These are phyloP conservation scores for Sphenodon punctatus DNA, from an alignment of 2,797 vertebrate species.

Conservation along the genomic window DNA sequence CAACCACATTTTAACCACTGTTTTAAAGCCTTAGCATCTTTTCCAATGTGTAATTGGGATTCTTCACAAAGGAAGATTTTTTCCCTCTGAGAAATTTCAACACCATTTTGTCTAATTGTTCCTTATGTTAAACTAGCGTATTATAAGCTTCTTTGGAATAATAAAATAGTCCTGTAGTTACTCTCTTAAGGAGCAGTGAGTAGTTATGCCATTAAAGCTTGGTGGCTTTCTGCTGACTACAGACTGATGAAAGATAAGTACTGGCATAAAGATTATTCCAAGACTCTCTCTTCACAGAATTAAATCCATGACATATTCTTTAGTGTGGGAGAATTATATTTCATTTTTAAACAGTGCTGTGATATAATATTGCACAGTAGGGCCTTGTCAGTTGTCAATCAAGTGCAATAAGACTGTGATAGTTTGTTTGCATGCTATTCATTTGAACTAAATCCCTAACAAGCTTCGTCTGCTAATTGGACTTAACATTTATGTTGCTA, in stretches of 20 bases:
- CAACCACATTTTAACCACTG: neutral
- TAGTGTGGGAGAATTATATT: constrained; percentile 27
- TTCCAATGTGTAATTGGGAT: constrained; percentile 26
- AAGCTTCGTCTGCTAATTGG: constrained; percentile 77
- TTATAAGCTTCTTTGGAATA: constrained; percentile 48
- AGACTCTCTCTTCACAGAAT: neutral
- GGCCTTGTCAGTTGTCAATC: constrained; percentile 61
- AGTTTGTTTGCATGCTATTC: constrained; percentile 71
- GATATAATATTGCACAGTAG: constrained; percentile 33
- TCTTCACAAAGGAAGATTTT: constrained; percentile 24
- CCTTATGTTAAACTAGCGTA: constrained; percentile 38
- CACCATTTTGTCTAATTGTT: constrained; percentile 53
- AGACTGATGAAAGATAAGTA: constrained; percentile 20
- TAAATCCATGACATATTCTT: neutral
- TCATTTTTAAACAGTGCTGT: constrained; percentile 26
- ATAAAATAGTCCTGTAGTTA: constrained; percentile 33
- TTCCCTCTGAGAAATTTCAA: constrained; percentile 25
- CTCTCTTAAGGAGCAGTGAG: constrained; percentile 8
- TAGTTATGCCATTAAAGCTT: constrained; percentile 26
- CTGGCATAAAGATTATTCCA: constrained; percentile 19
- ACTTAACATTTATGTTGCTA: constrained; percentile 80
- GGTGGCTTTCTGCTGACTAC: constrained; percentile 35
- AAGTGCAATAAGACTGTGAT: constrained; percentile 58
- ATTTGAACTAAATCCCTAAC: constrained; percentile 78
- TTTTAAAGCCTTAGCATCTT: constrained; percentile 9